Percentiles rank a stretch among this genome's conserved stretches.
These are phyloP conservation scores for Dicerorhinus sumatrensis DNA, from an alignment of 2,113 vertebrate species.

Conservation along the genomic window DNA sequence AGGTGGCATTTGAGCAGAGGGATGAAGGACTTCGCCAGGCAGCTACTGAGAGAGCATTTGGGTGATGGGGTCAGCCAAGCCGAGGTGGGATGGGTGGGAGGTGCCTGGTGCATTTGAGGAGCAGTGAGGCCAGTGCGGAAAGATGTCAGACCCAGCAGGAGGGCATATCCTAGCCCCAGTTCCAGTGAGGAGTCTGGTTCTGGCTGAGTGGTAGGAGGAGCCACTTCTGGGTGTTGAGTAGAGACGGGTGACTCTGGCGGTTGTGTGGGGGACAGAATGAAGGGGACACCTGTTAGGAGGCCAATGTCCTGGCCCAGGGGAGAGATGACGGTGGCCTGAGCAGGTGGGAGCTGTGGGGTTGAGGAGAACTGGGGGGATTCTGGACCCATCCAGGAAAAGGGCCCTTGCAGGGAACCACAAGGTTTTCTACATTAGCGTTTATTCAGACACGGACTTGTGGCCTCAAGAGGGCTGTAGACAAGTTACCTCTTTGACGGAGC, in stretches of 20 bases:
- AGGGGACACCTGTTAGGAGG: rapidly evolving
- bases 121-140: background rate
- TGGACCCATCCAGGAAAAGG: background rate
- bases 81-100: no score
- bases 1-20: background rate
- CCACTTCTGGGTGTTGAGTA: background rate
- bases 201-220: background rate
- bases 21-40: background rate
- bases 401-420: background rate
- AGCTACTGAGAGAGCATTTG: background rate
- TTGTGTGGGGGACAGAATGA: background rate
- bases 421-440: background rate
- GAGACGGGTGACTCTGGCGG: background rate
- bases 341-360: background rate
- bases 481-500: background rate
- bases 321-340: background rate
- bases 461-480: background rate
- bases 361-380: background rate
- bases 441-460: no score
- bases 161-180: background rate
- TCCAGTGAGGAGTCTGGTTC: background rate
- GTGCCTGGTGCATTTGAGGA: background rate
- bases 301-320: background rate
- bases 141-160: rapidly evolving
- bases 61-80: background rate